phyloP scores from a whole-genome alignment of 1,140 invertebrate species.

The Batillaria attramentaria region DNA sequence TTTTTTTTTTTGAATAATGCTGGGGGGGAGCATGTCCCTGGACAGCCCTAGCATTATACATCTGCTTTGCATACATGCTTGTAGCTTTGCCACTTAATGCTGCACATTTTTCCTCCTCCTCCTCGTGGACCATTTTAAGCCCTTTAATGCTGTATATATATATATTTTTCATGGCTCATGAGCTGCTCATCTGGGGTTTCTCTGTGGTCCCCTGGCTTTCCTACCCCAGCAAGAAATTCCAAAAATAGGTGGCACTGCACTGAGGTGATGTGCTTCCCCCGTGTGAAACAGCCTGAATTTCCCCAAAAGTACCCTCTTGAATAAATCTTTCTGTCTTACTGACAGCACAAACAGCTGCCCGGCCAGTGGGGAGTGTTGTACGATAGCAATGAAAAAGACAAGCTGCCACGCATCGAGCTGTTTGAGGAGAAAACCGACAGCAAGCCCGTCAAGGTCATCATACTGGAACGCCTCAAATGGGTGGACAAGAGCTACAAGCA shows the following conservation, averaged over 20 bases:
- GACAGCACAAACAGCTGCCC: slow-evolving; percentile 19
- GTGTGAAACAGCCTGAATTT: not conserved
- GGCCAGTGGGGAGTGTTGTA: slow-evolving; percentile 14
- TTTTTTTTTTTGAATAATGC: no score
- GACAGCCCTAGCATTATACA: no score
- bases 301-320: not conserved
- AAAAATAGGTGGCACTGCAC: not conserved
- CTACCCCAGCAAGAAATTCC: not conserved
- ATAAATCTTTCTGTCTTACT: not conserved
- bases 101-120: not conserved
- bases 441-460: not conserved
- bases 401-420: slow-evolving; percentile 7
- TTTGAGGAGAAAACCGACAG: not conserved
- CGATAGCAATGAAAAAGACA: not conserved
- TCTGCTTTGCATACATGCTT: no score
- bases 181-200: not conserved
- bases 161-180: not conserved
- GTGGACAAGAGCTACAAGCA: slow-evolving; percentile 14
- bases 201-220: no score
- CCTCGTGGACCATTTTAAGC: not conserved
- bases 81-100: no score
- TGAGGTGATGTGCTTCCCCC: no score
- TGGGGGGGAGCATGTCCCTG: no score
- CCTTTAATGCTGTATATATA: not conserved
- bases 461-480: slow-evolving; percentile 17